phyloP scores from a whole-genome alignment of 2,113 vertebrate species.

The Gnathonemus longibarbis region DNA sequence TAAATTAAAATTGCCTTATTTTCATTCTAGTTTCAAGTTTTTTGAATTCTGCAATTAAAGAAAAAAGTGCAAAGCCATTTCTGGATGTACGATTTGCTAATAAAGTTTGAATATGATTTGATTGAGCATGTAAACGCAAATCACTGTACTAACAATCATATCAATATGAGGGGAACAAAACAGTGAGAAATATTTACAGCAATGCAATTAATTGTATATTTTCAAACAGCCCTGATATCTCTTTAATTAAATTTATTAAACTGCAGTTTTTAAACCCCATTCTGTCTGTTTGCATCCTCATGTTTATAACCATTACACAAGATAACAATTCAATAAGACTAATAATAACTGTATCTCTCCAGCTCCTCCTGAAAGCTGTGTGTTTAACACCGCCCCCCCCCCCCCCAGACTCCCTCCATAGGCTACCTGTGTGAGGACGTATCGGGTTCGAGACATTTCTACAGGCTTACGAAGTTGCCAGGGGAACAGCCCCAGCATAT shows the following conservation, averaged over 20 bases:
- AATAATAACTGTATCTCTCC: not conserved
- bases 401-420: not conserved
- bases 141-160: not conserved
- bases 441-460: not conserved
- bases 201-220: not conserved
- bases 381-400: not conserved
- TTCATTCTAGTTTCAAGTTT: not conserved
- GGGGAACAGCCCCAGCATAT: not conserved
- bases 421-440: not conserved
- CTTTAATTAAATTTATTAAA: not conserved
- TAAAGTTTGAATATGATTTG: not conserved
- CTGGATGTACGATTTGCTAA: not conserved
- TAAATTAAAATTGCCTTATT: not conserved
- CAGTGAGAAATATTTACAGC: not conserved
- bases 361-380: not conserved
- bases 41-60: not conserved
- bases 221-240: not conserved
- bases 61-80: not conserved
- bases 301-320: not conserved
- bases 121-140: not conserved
- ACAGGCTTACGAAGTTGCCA: not conserved
- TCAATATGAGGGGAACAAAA: not conserved
- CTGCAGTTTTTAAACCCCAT: not conserved
- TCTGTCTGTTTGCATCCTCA: not conserved
- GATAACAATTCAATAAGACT: not conserved